These are phyloP conservation scores for Galendromus occidentalis DNA, from an alignment of 1,140 invertebrate species.

Conservation along the genomic window DNA sequence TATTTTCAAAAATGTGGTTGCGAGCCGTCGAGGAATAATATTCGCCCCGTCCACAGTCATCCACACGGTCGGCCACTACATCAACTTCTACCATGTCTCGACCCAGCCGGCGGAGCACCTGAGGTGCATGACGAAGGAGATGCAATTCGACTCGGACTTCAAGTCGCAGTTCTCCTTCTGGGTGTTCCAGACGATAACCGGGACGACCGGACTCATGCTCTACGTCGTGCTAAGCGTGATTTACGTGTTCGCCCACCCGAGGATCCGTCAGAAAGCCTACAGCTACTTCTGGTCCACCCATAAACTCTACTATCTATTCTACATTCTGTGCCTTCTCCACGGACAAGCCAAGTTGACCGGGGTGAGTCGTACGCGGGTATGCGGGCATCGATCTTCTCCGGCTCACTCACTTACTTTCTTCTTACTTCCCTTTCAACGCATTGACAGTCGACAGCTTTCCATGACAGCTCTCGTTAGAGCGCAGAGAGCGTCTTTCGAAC, in stretches of 20 bases:
- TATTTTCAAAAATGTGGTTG: background rate
- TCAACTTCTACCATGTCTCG: conserved; percentile 97
- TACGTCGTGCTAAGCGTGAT: conserved; percentile 87
- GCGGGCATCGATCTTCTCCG: background rate
- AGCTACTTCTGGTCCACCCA: conserved; percentile 96
- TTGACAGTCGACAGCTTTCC: background rate
- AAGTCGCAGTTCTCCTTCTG: conserved; percentile 76
- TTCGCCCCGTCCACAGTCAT: conserved; percentile 39
- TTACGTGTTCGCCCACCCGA: conserved; percentile 89
- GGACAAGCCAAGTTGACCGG: conserved; percentile 83
- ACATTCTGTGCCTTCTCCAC: conserved; percentile 73
- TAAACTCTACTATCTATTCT: conserved; percentile 71
- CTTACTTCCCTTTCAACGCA: background rate
- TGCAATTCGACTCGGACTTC: conserved; percentile 76
- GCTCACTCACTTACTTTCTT: background rate
- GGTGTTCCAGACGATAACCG: conserved; percentile 83
- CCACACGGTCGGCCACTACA: conserved; percentile 81
- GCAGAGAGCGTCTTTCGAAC: no score
- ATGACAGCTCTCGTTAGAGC: no score
- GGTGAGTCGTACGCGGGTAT: conserved; percentile 27
- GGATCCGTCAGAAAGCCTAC: conserved; percentile 76
- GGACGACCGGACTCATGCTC: conserved; percentile 76
- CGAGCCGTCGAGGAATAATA: no score
- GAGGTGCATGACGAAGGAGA: conserved; percentile 78
- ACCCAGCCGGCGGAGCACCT: conserved; percentile 87